Conservation (phyloP, 2,888 invertebrate species). For the Diaprepes abbreviatus region DNA sequence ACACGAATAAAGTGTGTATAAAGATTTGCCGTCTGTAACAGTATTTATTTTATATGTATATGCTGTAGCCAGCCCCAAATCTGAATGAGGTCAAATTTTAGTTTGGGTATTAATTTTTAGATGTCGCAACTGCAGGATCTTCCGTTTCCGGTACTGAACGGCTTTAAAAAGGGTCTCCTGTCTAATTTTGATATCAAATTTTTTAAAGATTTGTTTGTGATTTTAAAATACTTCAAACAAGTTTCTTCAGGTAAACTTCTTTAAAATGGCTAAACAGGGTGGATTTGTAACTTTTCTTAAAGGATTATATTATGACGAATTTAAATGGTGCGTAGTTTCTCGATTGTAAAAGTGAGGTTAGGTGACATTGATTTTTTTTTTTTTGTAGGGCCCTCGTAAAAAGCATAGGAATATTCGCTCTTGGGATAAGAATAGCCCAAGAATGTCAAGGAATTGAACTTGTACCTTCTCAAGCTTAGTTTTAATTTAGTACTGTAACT, state of each 20-base stretch:
- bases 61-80: too few relatives aligned
- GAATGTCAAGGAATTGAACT: conserved; percentile 83
- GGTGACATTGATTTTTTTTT: conserved; percentile 36
- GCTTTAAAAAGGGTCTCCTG: too few relatives aligned
- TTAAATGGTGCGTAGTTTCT: conserved; percentile 76
- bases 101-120: too few relatives aligned
- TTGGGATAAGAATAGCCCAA: conserved; percentile 84
- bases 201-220: background rate
- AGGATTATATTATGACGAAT: conserved; percentile 81
- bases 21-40: too few relatives aligned
- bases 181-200: background rate
- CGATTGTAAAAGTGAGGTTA: conserved; percentile 43
- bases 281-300: conserved; percentile 73
- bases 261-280: conserved; percentile 74
- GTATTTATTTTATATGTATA: too few relatives aligned
- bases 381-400: conserved; percentile 82
- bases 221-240: background rate
- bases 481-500: conserved; percentile 37
- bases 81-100: too few relatives aligned
- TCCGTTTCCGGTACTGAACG: background rate
- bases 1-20: too few relatives aligned
- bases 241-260: background rate
- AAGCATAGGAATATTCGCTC: conserved; percentile 82
- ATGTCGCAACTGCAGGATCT: background rate
- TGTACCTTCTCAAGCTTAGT: conserved; percentile 71